These are phyloP conservation scores for Gorilla gorilla DNA, from an alignment of 2,113 vertebrate species.

Conservation along the genomic window DNA sequence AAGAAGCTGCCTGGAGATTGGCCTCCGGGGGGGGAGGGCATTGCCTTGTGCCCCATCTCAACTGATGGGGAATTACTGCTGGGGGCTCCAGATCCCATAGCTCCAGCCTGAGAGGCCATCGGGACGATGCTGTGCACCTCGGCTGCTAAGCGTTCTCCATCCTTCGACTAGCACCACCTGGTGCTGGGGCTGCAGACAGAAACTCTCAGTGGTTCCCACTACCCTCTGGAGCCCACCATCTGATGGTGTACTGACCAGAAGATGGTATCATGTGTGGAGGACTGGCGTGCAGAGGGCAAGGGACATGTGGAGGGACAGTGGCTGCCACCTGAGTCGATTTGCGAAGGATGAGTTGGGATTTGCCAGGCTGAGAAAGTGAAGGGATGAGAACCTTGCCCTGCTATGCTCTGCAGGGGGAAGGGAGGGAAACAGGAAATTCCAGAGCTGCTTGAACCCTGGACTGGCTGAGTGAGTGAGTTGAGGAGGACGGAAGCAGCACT, in stretches of 20 bases:
- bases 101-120: not conserved
- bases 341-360: not conserved
- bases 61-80: too few relatives aligned
- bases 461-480: not conserved
- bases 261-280: not conserved
- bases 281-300: too few relatives aligned
- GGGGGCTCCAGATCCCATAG: not conserved
- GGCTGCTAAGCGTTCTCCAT: not conserved
- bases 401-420: not conserved
- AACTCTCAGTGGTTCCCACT: not conserved
- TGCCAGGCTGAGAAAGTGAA: not conserved
- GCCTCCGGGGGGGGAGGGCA: not conserved
- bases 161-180: not conserved
- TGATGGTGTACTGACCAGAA: not conserved
- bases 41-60: too few relatives aligned
- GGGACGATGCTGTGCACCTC: not conserved
- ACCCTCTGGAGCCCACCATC: too few relatives aligned
- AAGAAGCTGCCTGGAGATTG: not conserved
- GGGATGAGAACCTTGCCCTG: not conserved
- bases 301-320: fast-evolving
- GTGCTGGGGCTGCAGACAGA: too few relatives aligned
- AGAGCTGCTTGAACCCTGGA: not conserved
- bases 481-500: not conserved
- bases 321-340: not conserved
- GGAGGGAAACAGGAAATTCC: not conserved